A percentile compares a stretch with the other conserved stretches of the same genome.
Evolutionary conservation across 1,140 invertebrate genomes (phyloP).

Genomic region (Drosophila dunni): DNA sequence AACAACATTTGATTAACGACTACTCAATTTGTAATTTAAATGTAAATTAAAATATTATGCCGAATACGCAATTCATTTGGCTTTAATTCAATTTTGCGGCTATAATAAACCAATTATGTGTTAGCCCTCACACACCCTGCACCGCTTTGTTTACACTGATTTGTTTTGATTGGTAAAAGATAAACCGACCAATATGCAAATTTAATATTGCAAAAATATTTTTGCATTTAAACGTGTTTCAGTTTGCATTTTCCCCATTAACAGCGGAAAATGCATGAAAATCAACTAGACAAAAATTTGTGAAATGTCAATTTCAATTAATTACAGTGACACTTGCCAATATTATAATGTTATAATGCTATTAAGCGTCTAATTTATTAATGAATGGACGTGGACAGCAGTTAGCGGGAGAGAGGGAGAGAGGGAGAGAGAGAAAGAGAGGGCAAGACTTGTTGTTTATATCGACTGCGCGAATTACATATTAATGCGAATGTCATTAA

Average conservation of each 20-base stretch:
- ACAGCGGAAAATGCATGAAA: neutral
- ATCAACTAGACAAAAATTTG: neutral
- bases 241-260: neutral
- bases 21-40: no score
- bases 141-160: neutral
- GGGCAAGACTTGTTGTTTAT: neutral
- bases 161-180: slow-evolving; percentile 7
- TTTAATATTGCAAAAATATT: neutral
- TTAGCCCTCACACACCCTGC: neutral
- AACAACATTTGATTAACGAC: no score
- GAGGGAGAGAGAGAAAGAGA: neutral
- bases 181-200: slow-evolving; percentile 18
- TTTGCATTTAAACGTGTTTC: neutral
- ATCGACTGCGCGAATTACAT: slow-evolving; percentile 13
- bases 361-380: slow-evolving; percentile 3
- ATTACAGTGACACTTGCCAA: slow-evolving; percentile 6
- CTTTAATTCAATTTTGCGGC: no score
- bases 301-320: slow-evolving; percentile 6
- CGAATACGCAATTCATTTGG: no score
- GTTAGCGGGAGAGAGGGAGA: neutral
- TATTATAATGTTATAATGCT: neutral
- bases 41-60: no score
- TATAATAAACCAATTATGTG: no score
- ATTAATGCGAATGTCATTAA: slow-evolving; percentile 56
- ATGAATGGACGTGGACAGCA: neutral